Base-by-base conservation (phyloP, 2,797 vertebrate species). In the Ptychadena robeensis region DNA sequence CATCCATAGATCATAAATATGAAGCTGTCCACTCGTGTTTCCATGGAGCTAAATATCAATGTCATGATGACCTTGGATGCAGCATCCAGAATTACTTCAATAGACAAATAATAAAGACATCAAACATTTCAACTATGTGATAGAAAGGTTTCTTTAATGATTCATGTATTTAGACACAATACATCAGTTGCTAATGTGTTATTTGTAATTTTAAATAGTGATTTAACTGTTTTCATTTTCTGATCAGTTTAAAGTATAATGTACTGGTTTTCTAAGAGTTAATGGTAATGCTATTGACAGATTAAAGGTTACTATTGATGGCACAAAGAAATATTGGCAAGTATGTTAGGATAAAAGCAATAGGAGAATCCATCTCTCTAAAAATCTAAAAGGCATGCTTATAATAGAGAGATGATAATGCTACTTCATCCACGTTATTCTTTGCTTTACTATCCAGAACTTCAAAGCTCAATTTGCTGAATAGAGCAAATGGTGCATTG, bases 1-100 rank as follows among this genome's bases (percentile, higher is more conserved):
- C 61, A 76, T 76, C 40, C 37, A 66, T 66, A 63, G 73, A 61
- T 74, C 57, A 74, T 63, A 74, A 74, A 76, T 65, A n/a, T 66
- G 6, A 76, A 76, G 10, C 9, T 65, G 25, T 31, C 18, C 74
- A 65, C 27, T 66, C 18, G 30, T 66, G 61, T 68, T 78, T 78
- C 75, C 75, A 67, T 78, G 40, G 75, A 78, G 38, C 63, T 34
- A 25, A 77, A 53, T 75, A 63, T 38, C 59, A 65, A 75, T 75
- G 57, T 64, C 59, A 75, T 48, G 25, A n/a, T 66, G 74, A 65
- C 74, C 74, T 66, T 76, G 74, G 30, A 25, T 76, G 61, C 12
- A 65, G 22, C 63, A 63, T 64, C 40, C 27, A 44, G 27, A 40
- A 64, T 31, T 35, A 57, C 63, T 65, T 31, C 37, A 65, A 65